Conservation (phyloP, 2,888 invertebrate genomes). For the Eilema sororculum region DNA sequence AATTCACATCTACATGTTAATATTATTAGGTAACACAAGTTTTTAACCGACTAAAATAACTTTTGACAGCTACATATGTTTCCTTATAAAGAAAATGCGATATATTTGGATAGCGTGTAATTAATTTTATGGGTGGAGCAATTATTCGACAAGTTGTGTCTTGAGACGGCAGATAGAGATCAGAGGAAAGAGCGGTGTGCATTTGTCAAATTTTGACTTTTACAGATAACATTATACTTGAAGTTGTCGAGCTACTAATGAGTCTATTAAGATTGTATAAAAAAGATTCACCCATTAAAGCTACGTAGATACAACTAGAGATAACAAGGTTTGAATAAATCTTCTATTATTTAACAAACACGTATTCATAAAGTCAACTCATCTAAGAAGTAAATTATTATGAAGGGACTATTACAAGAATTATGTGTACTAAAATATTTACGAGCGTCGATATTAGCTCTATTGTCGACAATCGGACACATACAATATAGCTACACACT, state of each 20-base stretch:
- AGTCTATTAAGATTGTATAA: background rate
- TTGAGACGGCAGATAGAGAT: constrained; percentile 1
- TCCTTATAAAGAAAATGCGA: background rate
- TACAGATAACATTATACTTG: background rate
- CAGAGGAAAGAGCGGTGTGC: background rate
- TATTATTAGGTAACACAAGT: constrained; percentile 10
- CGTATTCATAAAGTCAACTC: background rate
- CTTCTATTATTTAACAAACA: background rate
- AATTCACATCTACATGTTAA: constrained; percentile 29
- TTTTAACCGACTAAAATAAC: constrained; percentile 2
- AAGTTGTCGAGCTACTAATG: background rate
- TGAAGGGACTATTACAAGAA: background rate
- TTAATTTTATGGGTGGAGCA: background rate
- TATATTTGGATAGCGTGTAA: background rate
- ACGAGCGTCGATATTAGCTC: background rate
- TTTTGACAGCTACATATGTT: constrained; percentile 11
- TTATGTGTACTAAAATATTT: background rate
- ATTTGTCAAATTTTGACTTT: background rate
- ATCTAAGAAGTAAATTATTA: too few relatives aligned
- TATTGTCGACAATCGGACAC: background rate
- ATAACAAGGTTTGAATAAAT: background rate
- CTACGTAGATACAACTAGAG: background rate
- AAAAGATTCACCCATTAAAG: background rate
- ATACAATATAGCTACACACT: background rate
- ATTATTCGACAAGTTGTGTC: background rate